Evolutionary conservation across 2,113 vertebrate genomes (phyloP).

Genomic region (Ceuthmochares aereus): DNA sequence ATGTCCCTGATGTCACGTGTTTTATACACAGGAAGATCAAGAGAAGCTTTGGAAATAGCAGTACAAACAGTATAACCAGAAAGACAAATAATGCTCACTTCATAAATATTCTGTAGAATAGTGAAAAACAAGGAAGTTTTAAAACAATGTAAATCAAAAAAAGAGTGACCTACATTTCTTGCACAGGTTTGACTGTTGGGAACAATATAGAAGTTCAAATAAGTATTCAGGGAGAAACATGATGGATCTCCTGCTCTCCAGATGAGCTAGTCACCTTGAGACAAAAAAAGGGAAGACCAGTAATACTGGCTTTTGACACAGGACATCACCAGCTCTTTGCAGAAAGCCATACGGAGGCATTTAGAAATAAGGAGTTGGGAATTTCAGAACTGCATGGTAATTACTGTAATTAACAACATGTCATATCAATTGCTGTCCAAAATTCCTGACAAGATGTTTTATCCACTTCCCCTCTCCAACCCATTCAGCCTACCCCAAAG

Average conservation of each 20-base stretch:
- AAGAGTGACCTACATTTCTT: background rate
- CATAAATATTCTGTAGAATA: background rate
- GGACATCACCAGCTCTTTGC: background rate
- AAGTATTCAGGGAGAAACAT: background rate
- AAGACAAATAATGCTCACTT: background rate
- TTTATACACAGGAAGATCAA: background rate
- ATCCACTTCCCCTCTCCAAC: background rate
- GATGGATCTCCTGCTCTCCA: background rate
- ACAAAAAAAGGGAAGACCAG: background rate
- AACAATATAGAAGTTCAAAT: background rate
- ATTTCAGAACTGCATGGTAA: background rate
- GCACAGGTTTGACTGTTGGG: background rate
- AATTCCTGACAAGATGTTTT: background rate
- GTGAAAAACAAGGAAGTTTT: background rate
- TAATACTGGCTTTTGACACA: background rate
- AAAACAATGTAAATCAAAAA: background rate
- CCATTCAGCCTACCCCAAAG: background rate
- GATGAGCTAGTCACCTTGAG: background rate
- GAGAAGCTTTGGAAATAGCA: background rate
- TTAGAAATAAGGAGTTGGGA: background rate
- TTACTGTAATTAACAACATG: background rate
- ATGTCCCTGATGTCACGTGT: background rate
- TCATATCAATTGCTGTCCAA: background rate
- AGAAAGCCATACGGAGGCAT: background rate
- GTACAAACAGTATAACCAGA: background rate